These are phyloP conservation scores for Halcyon malimbica DNA, from an alignment of 2,113 vertebrate species.

Conservation along the genomic window DNA sequence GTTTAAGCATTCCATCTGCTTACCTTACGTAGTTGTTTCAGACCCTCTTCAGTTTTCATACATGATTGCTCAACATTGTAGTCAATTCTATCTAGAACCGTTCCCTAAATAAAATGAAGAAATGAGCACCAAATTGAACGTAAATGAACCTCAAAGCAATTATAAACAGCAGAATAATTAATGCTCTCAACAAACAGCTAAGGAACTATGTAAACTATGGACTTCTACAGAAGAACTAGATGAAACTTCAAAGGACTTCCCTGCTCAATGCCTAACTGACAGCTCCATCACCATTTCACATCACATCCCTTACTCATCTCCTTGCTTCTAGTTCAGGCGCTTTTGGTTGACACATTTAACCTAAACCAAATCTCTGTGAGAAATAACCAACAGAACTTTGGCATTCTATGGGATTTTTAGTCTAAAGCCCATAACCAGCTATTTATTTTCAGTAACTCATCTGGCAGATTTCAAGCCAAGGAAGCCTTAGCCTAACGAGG, in stretches of 20 bases:
- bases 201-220: neutral
- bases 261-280: neutral
- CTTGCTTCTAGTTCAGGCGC: neutral
- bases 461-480: neutral
- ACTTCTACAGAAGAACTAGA: neutral
- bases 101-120: conserved; percentile 81
- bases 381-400: neutral
- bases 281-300: neutral
- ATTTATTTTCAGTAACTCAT: neutral
- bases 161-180: neutral
- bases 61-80: conserved; percentile 97
- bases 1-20: neutral
- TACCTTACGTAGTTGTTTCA: conserved; percentile 97
- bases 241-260: neutral
- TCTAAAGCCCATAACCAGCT: neutral
- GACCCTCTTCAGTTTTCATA: conserved; percentile 95
- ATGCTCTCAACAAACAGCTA: neutral
- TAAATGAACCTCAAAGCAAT: neutral
- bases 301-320: neutral
- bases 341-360: neutral
- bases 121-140: neutral
- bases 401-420: neutral
- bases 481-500: neutral
- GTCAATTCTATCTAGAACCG: conserved; percentile 96
- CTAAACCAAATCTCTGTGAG: neutral